Percentiles rank a stretch among this genome's conserved stretches.
Evolutionary conservation across 1,140 invertebrate genomes (phyloP).

Genomic region (Rhyacophila brunnea): DNA sequence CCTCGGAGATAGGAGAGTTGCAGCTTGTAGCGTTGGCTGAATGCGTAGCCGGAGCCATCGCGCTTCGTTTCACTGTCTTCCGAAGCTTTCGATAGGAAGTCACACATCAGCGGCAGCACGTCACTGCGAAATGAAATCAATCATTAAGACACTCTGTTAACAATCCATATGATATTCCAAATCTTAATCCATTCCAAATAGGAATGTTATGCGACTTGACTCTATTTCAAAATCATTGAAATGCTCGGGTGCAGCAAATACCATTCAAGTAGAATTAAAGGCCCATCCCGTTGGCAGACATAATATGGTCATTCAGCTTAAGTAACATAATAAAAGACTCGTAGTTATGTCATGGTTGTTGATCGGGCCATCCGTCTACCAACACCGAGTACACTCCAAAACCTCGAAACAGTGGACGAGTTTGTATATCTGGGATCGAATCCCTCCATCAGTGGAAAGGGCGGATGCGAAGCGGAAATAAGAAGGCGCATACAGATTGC

Average conservation of each 20-base stretch:
- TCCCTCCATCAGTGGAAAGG: too few species aligned
- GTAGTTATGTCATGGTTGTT: too few species aligned
- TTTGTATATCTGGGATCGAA: too few species aligned
- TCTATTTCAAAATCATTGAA: not conserved
- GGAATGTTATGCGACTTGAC: not conserved
- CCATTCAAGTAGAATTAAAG: not conserved
- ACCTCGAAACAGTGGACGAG: too few species aligned
- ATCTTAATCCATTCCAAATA: not conserved
- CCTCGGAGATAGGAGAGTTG: conserved; percentile 57
- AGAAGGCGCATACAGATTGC: too few species aligned
- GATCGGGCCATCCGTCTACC: too few species aligned
- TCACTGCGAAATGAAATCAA: conserved; percentile 50
- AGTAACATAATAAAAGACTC: too few species aligned
- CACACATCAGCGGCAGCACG: conserved; percentile 58
- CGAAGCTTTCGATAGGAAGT: conserved; percentile 51
- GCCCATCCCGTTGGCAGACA: not conserved
- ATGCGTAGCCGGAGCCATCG: conserved; percentile 57
- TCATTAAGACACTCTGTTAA: not conserved
- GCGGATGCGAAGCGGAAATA: too few species aligned
- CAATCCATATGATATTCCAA: not conserved
- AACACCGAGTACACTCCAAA: too few species aligned
- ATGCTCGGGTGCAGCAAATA: not conserved
- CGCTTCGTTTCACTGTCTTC: conserved; percentile 60
- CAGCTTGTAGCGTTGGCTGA: conserved; percentile 60
- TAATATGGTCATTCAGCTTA: too few species aligned